phyloP scores from a whole-genome alignment of 2,797 vertebrate genomes.

The Sarcophilus harrisii region DNA sequence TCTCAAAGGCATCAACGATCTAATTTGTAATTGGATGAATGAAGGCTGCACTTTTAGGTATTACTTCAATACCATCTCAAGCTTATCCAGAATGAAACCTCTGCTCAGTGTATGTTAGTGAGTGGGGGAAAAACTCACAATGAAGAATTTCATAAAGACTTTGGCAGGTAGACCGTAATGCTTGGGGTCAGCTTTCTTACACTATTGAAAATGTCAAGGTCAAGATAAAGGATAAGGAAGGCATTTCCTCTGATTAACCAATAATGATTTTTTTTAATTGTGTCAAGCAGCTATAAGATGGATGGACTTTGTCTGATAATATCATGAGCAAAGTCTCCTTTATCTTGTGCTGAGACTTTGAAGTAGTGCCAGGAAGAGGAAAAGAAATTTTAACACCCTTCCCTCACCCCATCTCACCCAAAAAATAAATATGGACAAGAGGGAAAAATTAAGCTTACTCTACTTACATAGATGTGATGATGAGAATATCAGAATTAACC shows the following conservation, averaged over 20 bases:
- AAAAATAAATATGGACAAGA: not conserved
- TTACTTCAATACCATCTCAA: not conserved
- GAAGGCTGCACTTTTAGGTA: not conserved
- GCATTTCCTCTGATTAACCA: not conserved
- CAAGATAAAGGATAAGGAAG: not conserved
- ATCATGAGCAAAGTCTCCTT: not conserved
- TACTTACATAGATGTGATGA: not conserved
- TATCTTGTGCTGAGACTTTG: not conserved
- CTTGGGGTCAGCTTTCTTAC: not conserved
- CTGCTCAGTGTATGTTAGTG: not conserved
- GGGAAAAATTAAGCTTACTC: not conserved
- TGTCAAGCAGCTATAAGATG: not conserved
- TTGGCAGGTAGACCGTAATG: not conserved
- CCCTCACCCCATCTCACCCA: no score
- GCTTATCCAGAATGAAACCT: not conserved
- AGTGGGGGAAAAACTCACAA: not conserved
- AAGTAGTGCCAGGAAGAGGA: not conserved
- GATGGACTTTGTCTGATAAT: not conserved
- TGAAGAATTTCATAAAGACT: not conserved
- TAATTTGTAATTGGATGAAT: not conserved
- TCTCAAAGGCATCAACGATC: not conserved
- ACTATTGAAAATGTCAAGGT: not conserved
- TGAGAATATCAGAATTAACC: not conserved
- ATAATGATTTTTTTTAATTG: not conserved
- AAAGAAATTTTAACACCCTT: not conserved